Conservation (phyloP, 2,888 invertebrate species). For the Eugnorisma glareosa region DNA sequence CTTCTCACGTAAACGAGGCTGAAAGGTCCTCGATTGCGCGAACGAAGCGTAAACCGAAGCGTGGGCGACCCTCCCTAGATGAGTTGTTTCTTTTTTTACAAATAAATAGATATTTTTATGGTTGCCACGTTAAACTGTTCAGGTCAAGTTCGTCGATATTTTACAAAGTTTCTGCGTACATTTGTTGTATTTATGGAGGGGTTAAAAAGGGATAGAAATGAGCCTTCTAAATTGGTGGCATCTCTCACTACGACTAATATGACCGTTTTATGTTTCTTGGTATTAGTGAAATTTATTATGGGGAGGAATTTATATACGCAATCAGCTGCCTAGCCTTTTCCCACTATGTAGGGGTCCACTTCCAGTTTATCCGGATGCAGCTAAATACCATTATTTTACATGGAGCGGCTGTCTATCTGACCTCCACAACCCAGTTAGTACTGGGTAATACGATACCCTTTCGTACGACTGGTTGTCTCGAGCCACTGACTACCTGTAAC, state of each 20-base stretch:
- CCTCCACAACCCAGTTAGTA: too few relatives aligned
- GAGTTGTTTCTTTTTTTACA: constrained; percentile 21
- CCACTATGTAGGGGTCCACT: background rate
- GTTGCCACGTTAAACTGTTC: constrained; percentile 8
- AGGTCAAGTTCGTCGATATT: constrained; percentile 3
- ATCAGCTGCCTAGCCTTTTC: background rate
- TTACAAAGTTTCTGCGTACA: background rate
- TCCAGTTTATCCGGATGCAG: background rate
- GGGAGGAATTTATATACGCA: too few relatives aligned
- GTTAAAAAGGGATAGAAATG: background rate
- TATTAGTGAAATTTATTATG: background rate
- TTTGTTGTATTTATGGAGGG: background rate
- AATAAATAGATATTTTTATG: constrained; percentile 20
- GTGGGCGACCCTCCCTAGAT: constrained; percentile 44
- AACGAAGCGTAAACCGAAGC: constrained; percentile 28
- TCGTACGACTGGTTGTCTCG: too few relatives aligned
- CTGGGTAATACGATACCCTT: too few relatives aligned
- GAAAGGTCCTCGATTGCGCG: constrained; percentile 26
- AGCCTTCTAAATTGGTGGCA: background rate
- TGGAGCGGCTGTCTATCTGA: too few relatives aligned
- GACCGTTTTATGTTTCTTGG: background rate
- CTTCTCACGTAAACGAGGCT: constrained; percentile 3
- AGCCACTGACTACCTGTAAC: too few relatives aligned
- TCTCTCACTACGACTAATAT: background rate
- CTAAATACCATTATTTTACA: background rate